These are phyloP conservation scores for Apaloderma vittatum DNA, from an alignment of 2,113 vertebrate genomes.

Conservation along the genomic window DNA sequence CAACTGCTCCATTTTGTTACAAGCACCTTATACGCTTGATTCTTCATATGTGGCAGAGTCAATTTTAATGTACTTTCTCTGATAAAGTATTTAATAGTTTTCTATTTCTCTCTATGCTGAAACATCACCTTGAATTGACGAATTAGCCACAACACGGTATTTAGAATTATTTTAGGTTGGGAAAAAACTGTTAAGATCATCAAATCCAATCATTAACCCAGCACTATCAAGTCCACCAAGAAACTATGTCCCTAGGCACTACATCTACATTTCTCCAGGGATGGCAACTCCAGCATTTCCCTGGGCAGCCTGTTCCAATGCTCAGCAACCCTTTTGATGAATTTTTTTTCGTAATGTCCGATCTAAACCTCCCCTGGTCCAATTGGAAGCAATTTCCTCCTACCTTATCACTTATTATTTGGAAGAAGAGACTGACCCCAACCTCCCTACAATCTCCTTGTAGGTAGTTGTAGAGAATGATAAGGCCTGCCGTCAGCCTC, in stretches of 20 bases:
- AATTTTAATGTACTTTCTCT: constrained; percentile 51
- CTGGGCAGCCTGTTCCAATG: neutral
- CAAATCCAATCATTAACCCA: neutral
- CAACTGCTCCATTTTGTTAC: neutral
- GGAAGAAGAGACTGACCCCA: too few relatives aligned
- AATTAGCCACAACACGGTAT: constrained; percentile 41
- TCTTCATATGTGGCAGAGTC: neutral
- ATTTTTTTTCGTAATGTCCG: neutral
- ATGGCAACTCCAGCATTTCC: neutral
- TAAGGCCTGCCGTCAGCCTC: neutral
- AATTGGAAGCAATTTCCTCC: neutral
- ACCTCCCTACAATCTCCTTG: too few relatives aligned
- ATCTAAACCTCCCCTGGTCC: accelerated
- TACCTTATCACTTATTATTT: too few relatives aligned
- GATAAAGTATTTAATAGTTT: neutral
- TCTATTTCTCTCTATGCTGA: constrained; percentile 29
- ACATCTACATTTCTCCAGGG: neutral
- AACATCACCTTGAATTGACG: constrained; percentile 4
- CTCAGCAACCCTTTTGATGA: neutral
- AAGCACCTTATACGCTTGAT: neutral
- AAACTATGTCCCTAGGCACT: neutral
- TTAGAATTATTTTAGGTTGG: neutral
- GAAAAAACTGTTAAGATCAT: neutral
- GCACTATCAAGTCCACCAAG: neutral
- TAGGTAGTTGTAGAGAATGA: too few relatives aligned